Percentiles rank a stretch among this genome's conserved stretches.
Evolutionary conservation across 2,888 invertebrate genomes (phyloP).

Genomic region (Hypomecis atomaria): DNA sequence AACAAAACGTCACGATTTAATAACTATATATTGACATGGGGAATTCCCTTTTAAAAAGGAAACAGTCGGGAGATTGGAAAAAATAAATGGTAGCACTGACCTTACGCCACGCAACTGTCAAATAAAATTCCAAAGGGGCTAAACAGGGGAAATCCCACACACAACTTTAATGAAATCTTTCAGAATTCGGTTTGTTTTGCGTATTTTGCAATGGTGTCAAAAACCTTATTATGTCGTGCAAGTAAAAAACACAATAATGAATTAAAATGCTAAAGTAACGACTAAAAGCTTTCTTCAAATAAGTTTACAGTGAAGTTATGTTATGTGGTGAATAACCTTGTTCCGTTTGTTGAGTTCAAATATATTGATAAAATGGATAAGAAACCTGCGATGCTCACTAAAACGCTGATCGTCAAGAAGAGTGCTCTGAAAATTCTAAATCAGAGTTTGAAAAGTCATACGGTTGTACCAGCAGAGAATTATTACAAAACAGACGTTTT

Average conservation of each 20-base stretch:
- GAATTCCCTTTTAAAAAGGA: neutral
- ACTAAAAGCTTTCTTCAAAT: neutral
- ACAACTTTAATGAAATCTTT: neutral
- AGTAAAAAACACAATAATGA: neutral
- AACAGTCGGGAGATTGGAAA: neutral
- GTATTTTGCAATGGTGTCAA: conserved; percentile 2
- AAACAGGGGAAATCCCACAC: conserved; percentile 7
- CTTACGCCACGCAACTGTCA: neutral
- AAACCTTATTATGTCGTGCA: neutral
- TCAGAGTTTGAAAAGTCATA: neutral
- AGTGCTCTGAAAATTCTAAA: neutral
- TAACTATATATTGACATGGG: neutral
- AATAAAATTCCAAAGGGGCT: neutral
- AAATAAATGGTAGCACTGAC: neutral
- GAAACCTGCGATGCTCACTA: conserved; percentile 1
- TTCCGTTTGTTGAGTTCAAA: neutral
- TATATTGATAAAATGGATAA: conserved; percentile 14
- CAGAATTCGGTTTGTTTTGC: neutral
- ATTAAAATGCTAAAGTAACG: neutral
- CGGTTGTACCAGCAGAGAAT: neutral
- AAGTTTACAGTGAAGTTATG: neutral
- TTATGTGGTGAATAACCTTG: conserved; percentile 1
- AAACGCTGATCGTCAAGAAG: neutral
- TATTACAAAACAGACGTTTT: conserved; percentile 52
- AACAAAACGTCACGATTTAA: neutral